Evolutionary conservation across 2,888 invertebrate genomes (phyloP).

Genomic region (Eupeodes latifasciatus): DNA sequence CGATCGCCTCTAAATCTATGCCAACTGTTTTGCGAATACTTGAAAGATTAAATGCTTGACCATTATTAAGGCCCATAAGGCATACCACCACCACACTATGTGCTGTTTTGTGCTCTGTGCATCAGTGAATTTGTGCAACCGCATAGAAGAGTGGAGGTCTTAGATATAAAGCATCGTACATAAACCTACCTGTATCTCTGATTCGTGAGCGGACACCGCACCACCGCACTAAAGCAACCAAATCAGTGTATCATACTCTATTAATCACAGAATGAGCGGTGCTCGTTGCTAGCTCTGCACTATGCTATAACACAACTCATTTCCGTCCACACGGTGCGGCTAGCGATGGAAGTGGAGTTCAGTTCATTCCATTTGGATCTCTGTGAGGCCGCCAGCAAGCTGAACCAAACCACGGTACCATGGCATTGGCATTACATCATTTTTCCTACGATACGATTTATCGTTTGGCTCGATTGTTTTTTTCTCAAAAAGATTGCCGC

Average conservation of each 20-base stretch:
- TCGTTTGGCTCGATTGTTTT: slow-evolving; percentile 68
- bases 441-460: slow-evolving; percentile 71
- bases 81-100: slow-evolving; percentile 68
- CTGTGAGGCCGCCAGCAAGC: slow-evolving; percentile 13
- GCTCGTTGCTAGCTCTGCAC: slow-evolving; percentile 14
- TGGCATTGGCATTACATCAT: slow-evolving; percentile 68
- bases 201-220: background rate
- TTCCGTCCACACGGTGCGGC: slow-evolving; percentile 57
- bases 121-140: slow-evolving; percentile 48
- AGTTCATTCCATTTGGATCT: slow-evolving; percentile 51
- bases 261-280: slow-evolving; percentile 62
- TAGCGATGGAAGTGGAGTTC: slow-evolving; percentile 37
- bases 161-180: slow-evolving; percentile 7
- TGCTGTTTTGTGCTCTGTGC: background rate
- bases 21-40: slow-evolving; percentile 66
- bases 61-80: slow-evolving; percentile 62
- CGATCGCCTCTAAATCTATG: slow-evolving; percentile 53
- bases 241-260: slow-evolving; percentile 70
- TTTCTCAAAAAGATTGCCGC: slow-evolving; percentile 73
- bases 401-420: background rate
- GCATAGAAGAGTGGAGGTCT: slow-evolving; percentile 8
- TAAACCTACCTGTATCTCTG: slow-evolving; percentile 30
- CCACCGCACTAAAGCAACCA: slow-evolving; percentile 25
- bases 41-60: slow-evolving; percentile 68
- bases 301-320: slow-evolving; percentile 53